Conservation (phyloP, 2,797 vertebrate species). For the Gadopsis marmoratus region DNA sequence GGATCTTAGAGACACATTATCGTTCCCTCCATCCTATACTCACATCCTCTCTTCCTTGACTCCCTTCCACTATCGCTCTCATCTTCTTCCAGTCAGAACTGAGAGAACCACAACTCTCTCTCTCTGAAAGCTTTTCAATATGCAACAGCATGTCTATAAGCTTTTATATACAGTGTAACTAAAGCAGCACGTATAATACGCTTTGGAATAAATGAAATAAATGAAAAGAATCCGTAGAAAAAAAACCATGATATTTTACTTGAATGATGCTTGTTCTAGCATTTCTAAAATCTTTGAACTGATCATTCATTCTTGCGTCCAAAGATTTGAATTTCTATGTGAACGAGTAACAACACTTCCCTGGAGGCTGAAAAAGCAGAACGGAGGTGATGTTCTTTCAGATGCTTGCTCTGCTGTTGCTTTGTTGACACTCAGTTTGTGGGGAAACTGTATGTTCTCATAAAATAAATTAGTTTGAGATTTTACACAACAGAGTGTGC, state of each 20-base stretch:
- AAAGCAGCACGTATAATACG: not conserved
- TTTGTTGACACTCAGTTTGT: slow-evolving; percentile 32
- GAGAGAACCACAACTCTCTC: not conserved
- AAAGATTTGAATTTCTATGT: not conserved
- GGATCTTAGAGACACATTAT: not conserved
- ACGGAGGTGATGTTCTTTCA: slow-evolving; percentile 13
- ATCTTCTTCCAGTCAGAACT: not conserved
- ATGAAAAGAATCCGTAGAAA: not conserved
- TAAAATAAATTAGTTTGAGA: slow-evolving; percentile 44
- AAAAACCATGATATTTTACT: not conserved
- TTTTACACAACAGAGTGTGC: slow-evolving; percentile 26
- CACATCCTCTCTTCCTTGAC: not conserved
- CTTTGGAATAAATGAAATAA: not conserved
- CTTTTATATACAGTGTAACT: not conserved
- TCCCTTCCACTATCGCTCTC: too few species aligned
- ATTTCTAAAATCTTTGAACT: not conserved
- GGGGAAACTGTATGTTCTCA: slow-evolving; percentile 33
- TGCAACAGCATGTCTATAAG: not conserved
- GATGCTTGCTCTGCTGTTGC: slow-evolving; percentile 22
- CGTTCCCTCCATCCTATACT: not conserved
- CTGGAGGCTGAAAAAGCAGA: slow-evolving; percentile 21
- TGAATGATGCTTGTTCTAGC: not conserved
- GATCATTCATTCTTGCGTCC: slow-evolving; percentile 1
- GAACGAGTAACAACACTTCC: slow-evolving; percentile 14
- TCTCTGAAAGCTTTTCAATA: too few species aligned